Conservation (phyloP, 2,797 vertebrate genomes). For the Furcifer pardalis region DNA sequence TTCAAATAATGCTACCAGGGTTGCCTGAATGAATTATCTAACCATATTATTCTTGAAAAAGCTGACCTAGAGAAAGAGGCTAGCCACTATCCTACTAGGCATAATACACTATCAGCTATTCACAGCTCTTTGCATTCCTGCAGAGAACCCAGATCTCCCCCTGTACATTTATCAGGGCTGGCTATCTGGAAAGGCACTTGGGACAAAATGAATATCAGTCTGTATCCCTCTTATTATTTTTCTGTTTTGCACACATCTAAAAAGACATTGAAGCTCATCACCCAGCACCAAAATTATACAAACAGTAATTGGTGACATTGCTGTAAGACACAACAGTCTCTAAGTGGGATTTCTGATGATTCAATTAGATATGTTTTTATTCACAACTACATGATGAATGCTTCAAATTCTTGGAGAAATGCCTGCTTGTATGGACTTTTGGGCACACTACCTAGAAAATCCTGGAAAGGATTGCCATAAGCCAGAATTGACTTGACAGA, state of each 20-base stretch:
- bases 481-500: too few species aligned
- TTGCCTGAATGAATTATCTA: conserved; percentile 56
- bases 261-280: conserved; percentile 40
- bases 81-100: conserved; percentile 60
- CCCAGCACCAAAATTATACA: conserved; percentile 10
- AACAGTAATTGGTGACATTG: conserved; percentile 1
- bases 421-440: too few species aligned
- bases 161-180: conserved; percentile 64
- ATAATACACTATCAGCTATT: conserved; percentile 57
- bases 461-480: too few species aligned
- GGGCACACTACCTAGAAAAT: too few species aligned
- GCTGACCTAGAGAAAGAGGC: conserved; percentile 33
- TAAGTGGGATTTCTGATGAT: background rate
- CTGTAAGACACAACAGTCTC: rapidly evolving
- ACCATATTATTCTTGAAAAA: conserved; percentile 60
- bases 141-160: conserved; percentile 53
- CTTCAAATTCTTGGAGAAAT: too few species aligned
- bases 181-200: conserved; percentile 63
- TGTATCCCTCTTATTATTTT: conserved; percentile 47
- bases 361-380: background rate
- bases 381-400: background rate
- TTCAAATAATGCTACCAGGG: conserved; percentile 46
- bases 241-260: conserved; percentile 46
- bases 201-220: conserved; percentile 63
- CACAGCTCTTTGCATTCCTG: conserved; percentile 64